phyloP scores from a whole-genome alignment of 1,140 invertebrate genomes.

The Drosophila yakuba region DNA sequence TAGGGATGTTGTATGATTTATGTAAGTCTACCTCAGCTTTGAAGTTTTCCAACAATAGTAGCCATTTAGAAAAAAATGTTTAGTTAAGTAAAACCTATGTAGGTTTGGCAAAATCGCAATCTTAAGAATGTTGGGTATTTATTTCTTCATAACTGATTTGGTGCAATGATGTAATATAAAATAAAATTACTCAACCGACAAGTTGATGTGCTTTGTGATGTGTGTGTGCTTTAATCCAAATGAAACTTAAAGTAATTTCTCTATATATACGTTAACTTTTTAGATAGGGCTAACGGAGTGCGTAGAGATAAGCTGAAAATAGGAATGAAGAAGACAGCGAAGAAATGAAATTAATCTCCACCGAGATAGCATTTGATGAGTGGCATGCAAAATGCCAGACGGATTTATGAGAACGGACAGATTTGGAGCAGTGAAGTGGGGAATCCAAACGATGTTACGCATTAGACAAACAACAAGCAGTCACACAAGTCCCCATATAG shows the following conservation, averaged over 20 bases:
- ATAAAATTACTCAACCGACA: background rate
- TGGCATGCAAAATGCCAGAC: conserved; percentile 79
- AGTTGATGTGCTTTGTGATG: too few relatives aligned
- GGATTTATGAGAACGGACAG: conserved; percentile 81
- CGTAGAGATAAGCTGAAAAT: conserved; percentile 26
- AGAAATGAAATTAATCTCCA: conserved; percentile 72
- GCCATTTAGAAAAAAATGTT: too few relatives aligned
- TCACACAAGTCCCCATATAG: conserved; percentile 38
- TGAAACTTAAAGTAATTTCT: too few relatives aligned
- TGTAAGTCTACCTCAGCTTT: background rate
- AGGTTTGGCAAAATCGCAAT: too few relatives aligned
- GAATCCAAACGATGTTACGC: conserved; percentile 76
- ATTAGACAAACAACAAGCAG: conserved; percentile 81
- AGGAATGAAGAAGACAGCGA: conserved; percentile 21
- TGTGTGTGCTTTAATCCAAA: too few relatives aligned
- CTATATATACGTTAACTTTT: background rate
- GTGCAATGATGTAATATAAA: too few relatives aligned
- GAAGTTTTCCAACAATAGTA: background rate
- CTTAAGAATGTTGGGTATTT: too few relatives aligned
- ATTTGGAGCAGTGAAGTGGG: conserved; percentile 64
- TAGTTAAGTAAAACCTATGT: too few relatives aligned
- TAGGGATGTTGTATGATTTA: background rate
- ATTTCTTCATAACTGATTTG: too few relatives aligned
- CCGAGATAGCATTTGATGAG: conserved; percentile 67
- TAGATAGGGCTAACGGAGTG: conserved; percentile 36